These are phyloP conservation scores for Stegana nigrithorax DNA, from an alignment of 2,888 invertebrate species.

Conservation along the genomic window DNA sequence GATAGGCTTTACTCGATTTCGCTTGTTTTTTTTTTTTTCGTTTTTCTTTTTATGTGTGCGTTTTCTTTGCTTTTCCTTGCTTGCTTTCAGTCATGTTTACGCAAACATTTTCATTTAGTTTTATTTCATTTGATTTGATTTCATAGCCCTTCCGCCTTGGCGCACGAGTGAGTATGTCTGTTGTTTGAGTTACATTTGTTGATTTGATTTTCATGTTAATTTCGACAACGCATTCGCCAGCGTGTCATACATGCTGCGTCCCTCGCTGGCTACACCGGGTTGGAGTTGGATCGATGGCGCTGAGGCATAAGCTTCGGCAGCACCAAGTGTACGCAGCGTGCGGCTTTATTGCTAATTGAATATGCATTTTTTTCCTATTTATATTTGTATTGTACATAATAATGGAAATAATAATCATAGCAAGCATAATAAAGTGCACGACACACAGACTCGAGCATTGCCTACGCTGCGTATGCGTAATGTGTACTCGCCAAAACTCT, in stretches of 20 bases:
- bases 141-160: not conserved
- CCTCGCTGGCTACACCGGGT: not conserved
- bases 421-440: not conserved
- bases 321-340: not conserved
- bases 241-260: not conserved
- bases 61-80: constrained; percentile 19
- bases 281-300: constrained; percentile 45
- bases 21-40: constrained; percentile 2
- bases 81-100: constrained; percentile 21
- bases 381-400: not conserved
- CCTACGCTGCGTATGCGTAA: constrained; percentile 45
- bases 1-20: not conserved
- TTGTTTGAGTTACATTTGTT: constrained; percentile 36
- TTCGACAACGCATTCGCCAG: constrained; percentile 30
- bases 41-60: no score
- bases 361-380: not conserved
- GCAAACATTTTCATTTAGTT: constrained; percentile 45
- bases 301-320: not conserved
- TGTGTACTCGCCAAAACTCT: constrained; percentile 34
- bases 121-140: constrained; percentile 21
- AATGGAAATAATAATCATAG: not conserved
- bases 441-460: no score
- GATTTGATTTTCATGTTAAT: constrained; percentile 55
- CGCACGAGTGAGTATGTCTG: not conserved
- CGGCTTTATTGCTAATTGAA: constrained; percentile 1